Conservation (phyloP, 2,113 vertebrate species). For the Halichoeres trimaculatus region DNA sequence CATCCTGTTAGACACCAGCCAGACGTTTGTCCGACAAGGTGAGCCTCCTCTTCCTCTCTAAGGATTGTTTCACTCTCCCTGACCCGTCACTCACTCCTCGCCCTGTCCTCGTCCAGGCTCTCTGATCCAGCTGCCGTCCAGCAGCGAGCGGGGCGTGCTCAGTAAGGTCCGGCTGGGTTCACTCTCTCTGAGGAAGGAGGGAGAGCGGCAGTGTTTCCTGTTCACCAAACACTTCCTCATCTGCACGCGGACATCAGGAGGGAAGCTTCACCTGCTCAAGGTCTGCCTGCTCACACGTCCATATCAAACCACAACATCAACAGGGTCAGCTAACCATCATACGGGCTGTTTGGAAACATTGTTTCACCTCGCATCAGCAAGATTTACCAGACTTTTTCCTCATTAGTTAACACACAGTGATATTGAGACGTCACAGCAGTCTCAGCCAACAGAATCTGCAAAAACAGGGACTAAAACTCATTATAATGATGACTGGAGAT, state of each 20-base stretch:
- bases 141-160: conserved; percentile 93
- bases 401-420: too few species aligned
- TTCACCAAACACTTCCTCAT: conserved; percentile 97
- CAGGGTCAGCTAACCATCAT: too few species aligned
- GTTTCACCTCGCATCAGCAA: too few species aligned
- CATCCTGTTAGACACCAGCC: conserved; percentile 94
- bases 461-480: too few species aligned
- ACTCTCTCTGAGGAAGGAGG: conserved; percentile 93
- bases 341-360: too few species aligned
- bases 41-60: conserved; percentile 43
- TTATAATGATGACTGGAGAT: too few species aligned
- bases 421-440: too few species aligned
- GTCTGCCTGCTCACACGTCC: conserved; percentile 74
- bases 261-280: conserved; percentile 96
- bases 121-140: conserved; percentile 94
- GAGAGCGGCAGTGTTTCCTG: conserved; percentile 94
- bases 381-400: too few species aligned
- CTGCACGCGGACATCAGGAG: conserved; percentile 94
- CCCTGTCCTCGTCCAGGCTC: conserved; percentile 83
- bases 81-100: not conserved
- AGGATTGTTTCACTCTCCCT: not conserved
- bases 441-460: too few species aligned
- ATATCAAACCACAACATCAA: too few species aligned
- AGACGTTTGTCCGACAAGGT: conserved; percentile 98
- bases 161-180: conserved; percentile 96